A percentile compares a stretch with the other conserved stretches of the same genome.
Conservation (phyloP, 2,113 vertebrate genomes). For the Myrmecobius fasciatus region DNA sequence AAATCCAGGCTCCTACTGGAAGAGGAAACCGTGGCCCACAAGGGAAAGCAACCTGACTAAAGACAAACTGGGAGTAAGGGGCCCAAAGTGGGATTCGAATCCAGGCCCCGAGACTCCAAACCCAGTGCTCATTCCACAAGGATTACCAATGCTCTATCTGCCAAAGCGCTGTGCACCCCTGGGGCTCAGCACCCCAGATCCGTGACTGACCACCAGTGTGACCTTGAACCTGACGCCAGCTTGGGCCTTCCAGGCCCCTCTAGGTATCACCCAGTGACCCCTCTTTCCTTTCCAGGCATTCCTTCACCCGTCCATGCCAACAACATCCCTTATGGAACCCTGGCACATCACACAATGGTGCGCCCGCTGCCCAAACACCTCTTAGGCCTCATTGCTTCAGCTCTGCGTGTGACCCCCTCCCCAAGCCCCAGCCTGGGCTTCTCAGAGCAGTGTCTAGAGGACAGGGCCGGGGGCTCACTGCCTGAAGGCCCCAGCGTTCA, state of each 20-base stretch:
- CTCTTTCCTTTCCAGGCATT: background rate
- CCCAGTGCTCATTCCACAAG: background rate
- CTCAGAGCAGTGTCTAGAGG: background rate
- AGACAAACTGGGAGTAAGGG: background rate
- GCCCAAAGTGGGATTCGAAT: background rate
- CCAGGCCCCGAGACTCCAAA: background rate
- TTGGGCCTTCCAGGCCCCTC: background rate
- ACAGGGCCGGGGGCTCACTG: background rate
- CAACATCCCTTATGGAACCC: background rate
- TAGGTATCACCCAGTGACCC: background rate
- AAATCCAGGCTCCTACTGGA: background rate
- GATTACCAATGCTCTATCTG: background rate
- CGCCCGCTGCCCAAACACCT: background rate
- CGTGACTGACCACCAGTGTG: background rate
- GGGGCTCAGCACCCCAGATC: background rate
- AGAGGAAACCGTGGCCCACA: background rate
- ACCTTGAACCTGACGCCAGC: background rate
- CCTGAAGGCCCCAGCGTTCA: background rate
- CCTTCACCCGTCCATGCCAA: background rate
- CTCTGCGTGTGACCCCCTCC: too few species aligned
- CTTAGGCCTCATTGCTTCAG: background rate
- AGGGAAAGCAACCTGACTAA: rapidly evolving
- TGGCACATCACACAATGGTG: background rate
- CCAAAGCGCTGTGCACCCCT: background rate
- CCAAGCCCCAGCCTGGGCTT: background rate